phyloP scores from a whole-genome alignment of 2,888 invertebrate genomes.

The Rhogogaster chlorosoma region DNA sequence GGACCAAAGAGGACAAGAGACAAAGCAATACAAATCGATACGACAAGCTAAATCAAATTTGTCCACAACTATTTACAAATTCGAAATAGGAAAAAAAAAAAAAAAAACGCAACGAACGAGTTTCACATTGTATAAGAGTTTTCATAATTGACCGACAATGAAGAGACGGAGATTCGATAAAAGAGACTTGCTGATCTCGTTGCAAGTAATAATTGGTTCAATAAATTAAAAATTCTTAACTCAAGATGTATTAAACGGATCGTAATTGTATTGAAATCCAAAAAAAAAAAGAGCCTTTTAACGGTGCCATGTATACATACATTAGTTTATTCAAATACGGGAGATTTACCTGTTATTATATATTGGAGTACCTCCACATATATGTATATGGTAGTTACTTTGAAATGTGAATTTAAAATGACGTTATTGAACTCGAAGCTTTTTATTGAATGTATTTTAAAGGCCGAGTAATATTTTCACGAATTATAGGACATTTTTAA shows the following conservation, averaged over 20 bases:
- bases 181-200: neutral
- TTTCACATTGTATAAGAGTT: neutral
- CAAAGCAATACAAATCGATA: neutral
- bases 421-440: neutral
- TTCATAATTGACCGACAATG: neutral
- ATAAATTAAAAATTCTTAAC: neutral
- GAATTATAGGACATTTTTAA: neutral
- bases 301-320: neutral
- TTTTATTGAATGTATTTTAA: neutral
- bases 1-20: neutral
- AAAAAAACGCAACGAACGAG: neutral
- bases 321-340: neutral
- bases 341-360: neutral
- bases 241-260: neutral
- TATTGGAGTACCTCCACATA: neutral
- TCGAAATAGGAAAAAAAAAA: neutral
- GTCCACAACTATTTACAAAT: neutral
- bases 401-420: neutral
- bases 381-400: constrained; percentile 9
- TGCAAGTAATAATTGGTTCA: neutral
- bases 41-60: neutral
- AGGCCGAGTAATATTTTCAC: neutral
- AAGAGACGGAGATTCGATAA: neutral
- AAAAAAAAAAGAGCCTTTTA: neutral
- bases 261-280: neutral